These are phyloP conservation scores for Chaetodon trifascialis DNA, from an alignment of 2,113 vertebrate species.

Conservation along the genomic window DNA sequence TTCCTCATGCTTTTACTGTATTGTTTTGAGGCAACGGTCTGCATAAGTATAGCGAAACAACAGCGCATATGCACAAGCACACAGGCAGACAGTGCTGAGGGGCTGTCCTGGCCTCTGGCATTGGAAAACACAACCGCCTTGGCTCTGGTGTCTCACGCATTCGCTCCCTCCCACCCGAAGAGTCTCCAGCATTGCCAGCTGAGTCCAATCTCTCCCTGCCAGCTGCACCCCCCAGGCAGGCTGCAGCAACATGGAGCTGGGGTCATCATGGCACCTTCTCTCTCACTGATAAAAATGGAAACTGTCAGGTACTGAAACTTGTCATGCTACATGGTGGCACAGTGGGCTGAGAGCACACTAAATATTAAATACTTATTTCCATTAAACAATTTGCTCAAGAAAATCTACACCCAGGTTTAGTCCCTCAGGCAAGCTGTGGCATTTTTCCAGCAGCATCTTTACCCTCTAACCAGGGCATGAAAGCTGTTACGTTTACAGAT, in stretches of 20 bases:
- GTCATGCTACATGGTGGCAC: slow-evolving; percentile 9
- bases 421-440: not conserved
- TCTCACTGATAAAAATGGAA: slow-evolving; percentile 53
- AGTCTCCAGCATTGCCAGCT: slow-evolving; percentile 68
- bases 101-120: slow-evolving; percentile 52
- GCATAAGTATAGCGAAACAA: slow-evolving; percentile 1
- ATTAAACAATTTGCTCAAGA: not conserved
- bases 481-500: not conserved
- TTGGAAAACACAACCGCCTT: slow-evolving; percentile 42
- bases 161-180: slow-evolving; percentile 31
- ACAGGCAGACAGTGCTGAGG: slow-evolving; percentile 28
- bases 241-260: slow-evolving; percentile 43
- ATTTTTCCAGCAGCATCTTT: not conserved
- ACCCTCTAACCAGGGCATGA: not conserved
- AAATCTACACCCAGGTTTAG: not conserved
- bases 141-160: slow-evolving; percentile 41
- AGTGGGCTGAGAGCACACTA: not conserved
- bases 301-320: slow-evolving; percentile 31
- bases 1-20: not conserved
- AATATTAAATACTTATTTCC: not conserved
- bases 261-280: slow-evolving; percentile 65
- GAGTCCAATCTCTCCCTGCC: slow-evolving; percentile 70
- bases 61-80: not conserved
- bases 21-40: not conserved
- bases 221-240: slow-evolving; percentile 59